Percentiles rank a stretch among this genome's conserved stretches.
Evolutionary conservation across 2,113 vertebrate genomes (phyloP).

Genomic region (Brachirus orientalis): DNA sequence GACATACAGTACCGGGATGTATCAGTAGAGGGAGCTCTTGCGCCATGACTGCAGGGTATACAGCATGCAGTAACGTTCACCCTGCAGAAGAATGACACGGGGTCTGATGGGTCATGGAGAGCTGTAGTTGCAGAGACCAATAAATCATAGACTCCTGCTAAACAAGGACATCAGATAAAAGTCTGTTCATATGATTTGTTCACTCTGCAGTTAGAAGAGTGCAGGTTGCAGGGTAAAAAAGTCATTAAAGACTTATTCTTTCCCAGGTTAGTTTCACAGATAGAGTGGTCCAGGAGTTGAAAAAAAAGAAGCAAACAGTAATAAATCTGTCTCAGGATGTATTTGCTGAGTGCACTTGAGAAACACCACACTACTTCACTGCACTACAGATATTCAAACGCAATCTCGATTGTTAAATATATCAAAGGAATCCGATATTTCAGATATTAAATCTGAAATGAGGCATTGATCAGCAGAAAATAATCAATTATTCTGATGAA

Average conservation of each 20-base stretch:
- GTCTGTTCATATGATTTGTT: constrained; percentile 62
- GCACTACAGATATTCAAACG: neutral
- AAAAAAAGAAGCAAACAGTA: neutral
- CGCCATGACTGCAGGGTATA: constrained; percentile 25
- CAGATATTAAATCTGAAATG: no score
- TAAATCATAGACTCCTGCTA: constrained; percentile 70
- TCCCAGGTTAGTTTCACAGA: constrained; percentile 32
- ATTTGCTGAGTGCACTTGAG: neutral
- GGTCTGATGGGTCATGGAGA: constrained; percentile 46
- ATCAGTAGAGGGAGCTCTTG: constrained; percentile 75
- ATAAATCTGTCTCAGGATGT: constrained; percentile 17
- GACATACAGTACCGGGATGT: neutral
- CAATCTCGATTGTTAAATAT: no score
- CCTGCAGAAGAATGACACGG: constrained; percentile 20
- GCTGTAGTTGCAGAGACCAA: constrained; percentile 48
- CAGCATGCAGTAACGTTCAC: constrained; percentile 24
- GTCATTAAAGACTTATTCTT: constrained; percentile 16
- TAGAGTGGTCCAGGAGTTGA: constrained; percentile 11
- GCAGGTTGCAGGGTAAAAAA: constrained; percentile 31
- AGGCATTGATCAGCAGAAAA: no score
- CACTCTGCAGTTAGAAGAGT: constrained; percentile 36
- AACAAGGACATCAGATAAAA: constrained; percentile 79
- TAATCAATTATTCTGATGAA: no score
- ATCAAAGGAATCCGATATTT: no score
- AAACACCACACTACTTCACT: neutral